Conservation (phyloP, 1,140 invertebrate genomes). For the Tachypleus tridentatus region DNA sequence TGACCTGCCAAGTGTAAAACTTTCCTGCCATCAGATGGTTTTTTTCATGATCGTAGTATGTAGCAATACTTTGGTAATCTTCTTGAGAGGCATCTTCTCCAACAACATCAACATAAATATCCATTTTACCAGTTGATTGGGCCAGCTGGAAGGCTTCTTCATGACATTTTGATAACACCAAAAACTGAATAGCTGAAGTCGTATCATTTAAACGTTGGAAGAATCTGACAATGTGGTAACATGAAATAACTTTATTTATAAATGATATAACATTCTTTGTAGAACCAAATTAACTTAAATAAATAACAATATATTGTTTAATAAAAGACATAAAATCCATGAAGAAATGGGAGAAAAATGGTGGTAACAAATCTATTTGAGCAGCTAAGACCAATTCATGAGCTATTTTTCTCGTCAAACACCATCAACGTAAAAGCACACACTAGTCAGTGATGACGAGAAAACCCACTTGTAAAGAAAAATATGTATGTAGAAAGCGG, state of each 20-base stretch:
- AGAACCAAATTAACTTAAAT: not conserved
- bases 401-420: no score
- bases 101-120: constrained; percentile 71
- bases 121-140: constrained; percentile 76
- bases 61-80: constrained; percentile 75
- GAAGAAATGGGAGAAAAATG: no score
- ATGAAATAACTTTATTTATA: no score
- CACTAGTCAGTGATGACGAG: no score
- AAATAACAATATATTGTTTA: constrained; percentile 3
- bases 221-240: constrained; percentile 46
- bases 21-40: constrained; percentile 82
- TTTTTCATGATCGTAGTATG: constrained; percentile 83
- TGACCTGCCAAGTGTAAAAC: constrained; percentile 82
- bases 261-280: no score
- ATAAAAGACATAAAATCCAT: constrained; percentile 1
- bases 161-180: constrained; percentile 86
- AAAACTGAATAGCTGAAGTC: constrained; percentile 86
- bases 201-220: constrained; percentile 91
- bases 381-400: no score
- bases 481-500: no score
- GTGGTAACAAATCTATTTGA: no score
- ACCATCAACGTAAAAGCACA: no score
- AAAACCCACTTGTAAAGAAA: no score
- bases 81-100: constrained; percentile 47
- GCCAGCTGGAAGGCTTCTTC: constrained; percentile 82